A percentile compares a stretch with the other conserved stretches of the same genome.
phyloP scores from a whole-genome alignment of 2,797 vertebrate genomes.

The Onychomys torridus region DNA sequence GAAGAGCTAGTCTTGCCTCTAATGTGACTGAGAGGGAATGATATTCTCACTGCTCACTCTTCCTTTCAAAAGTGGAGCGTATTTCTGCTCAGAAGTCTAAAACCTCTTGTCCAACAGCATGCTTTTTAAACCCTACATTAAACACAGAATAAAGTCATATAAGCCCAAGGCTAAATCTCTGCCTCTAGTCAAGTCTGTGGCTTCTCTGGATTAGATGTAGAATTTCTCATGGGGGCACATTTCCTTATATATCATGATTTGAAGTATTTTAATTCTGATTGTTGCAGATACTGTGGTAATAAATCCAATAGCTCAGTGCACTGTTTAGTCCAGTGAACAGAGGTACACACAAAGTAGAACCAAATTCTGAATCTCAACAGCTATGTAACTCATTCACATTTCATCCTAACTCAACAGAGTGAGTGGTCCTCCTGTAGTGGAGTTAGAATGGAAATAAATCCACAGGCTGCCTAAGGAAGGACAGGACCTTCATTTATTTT shows the following conservation, averaged over 20 bases:
- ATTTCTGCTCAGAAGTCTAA: slow-evolving; percentile 77
- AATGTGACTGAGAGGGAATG: slow-evolving; percentile 69
- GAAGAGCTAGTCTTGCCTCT: slow-evolving; percentile 81
- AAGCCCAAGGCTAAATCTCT: slow-evolving; percentile 64
- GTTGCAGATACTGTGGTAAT: not conserved
- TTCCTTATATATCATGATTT: slow-evolving; percentile 74
- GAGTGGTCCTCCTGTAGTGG: not conserved
- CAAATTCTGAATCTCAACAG: slow-evolving; percentile 28
- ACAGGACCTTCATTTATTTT: not conserved
- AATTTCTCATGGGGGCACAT: slow-evolving; percentile 77
- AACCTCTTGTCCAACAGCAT: slow-evolving; percentile 70
- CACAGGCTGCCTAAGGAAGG: not conserved
- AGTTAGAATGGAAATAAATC: not conserved
- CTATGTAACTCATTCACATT: not conserved
- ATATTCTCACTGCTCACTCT: slow-evolving; percentile 68
- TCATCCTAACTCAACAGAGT: not conserved
- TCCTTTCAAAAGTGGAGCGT: slow-evolving; percentile 69
- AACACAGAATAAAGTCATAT: slow-evolving; percentile 73
- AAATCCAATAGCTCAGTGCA: slow-evolving; percentile 32
- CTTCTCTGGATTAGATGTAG: slow-evolving; percentile 78
- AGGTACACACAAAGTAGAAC: not conserved
- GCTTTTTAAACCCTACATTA: slow-evolving; percentile 79
- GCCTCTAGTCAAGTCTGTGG: slow-evolving; percentile 74
- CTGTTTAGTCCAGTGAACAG: slow-evolving; percentile 2
- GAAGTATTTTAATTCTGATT: slow-evolving; percentile 15